These are phyloP conservation scores for Cyanoliseus patagonus DNA, from an alignment of 2,113 vertebrate species.

Conservation along the genomic window DNA sequence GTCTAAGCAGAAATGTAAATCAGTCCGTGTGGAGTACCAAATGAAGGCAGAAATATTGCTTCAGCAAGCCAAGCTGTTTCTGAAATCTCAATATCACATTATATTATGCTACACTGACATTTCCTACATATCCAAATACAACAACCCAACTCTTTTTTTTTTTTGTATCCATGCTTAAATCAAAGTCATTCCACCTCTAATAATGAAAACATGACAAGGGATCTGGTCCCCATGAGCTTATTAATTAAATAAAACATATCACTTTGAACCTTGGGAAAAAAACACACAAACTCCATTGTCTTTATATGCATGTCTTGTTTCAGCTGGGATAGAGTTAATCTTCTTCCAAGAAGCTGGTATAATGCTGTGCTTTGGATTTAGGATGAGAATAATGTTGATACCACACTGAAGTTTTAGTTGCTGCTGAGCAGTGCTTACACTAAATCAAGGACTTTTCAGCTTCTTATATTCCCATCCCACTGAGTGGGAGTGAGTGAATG, in stretches of 20 bases:
- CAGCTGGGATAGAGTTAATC: not conserved
- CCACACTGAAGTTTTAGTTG: not conserved
- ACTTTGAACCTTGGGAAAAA: not conserved
- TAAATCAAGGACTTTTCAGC: not conserved
- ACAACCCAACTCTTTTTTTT: not conserved
- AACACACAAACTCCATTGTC: not conserved
- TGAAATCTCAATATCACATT: not conserved
- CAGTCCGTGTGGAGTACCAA: not conserved
- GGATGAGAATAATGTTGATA: not conserved
- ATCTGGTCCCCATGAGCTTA: not conserved
- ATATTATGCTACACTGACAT: not conserved
- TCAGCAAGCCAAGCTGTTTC: not conserved
- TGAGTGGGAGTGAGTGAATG: not conserved
- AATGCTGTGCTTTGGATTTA: not conserved
- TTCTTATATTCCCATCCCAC: not conserved
- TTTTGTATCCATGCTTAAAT: not conserved
- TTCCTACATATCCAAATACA: not conserved
- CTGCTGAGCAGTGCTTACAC: not conserved
- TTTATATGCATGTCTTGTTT: not conserved
- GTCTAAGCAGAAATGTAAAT: not conserved
- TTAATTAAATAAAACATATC: not conserved
- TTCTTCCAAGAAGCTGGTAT: not conserved
- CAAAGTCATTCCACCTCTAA: not conserved
- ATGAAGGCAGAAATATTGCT: not conserved
- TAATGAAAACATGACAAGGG: not conserved